Evolutionary conservation across 2,888 invertebrate species (phyloP), one percentile per base, ranked within the genome.

Genomic region (Rotaria macrura): DNA sequence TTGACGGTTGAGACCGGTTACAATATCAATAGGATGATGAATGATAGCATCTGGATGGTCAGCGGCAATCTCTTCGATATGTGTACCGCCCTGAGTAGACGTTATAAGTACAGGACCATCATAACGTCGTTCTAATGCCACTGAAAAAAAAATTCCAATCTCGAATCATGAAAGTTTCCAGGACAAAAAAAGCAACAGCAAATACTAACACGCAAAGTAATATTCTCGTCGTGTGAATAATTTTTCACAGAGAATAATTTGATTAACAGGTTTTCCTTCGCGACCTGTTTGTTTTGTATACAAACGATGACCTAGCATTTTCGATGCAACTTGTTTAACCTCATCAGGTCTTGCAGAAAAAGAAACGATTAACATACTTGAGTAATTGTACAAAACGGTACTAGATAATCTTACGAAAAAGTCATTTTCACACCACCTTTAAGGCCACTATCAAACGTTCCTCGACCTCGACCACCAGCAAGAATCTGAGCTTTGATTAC

Each of bases 181-280:
- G 0, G 1, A n/a, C n/a, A 29, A 47, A 7, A 47, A 47, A 47
- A n/a, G n/a, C n/a, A n/a, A 52, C 49, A 12, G 17, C 4, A 0
- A 34, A 14, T 65, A 34, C 65, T 38, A 17, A 65, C 98, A 93
- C 85, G 98, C 97, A 90, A 99, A 94, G 91, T 99, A 99, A 91
- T 94, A 99, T 91, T 99, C 99, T 88, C 96, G 94, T 29, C 98
- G 93, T 4, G 97, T 96, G 91, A 97, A 99, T 91, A 98, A 95
- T 85, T 98, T 93, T 91, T 99, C 97, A 29, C 96, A 95, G n/a
- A 99, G 94, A 96, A 99, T 97, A 3, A 96, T 96, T 89, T 94
- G 40, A 91, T 96, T 96, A 90, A 97, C 97, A 90, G 96, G 94
- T 87, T 96, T 93, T 9, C 91, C 91, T 17, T 88, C 88, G 83